A percentile compares a stretch with the other conserved stretches of the same genome.
These are phyloP conservation scores for Cydia fagiglandana DNA, from an alignment of 1,140 invertebrate species.

Conservation along the genomic window DNA sequence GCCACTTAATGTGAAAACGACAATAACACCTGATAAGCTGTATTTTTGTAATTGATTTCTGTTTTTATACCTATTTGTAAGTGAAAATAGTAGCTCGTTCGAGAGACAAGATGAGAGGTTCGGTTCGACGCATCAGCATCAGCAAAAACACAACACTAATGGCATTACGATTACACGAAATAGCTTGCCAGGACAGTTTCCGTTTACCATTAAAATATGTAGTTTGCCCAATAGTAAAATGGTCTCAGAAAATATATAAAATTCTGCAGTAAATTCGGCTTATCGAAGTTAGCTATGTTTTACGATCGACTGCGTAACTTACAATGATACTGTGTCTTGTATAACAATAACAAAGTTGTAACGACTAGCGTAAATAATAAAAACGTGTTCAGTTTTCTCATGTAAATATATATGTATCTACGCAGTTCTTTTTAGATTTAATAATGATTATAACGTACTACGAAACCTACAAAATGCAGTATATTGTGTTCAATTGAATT, in stretches of 20 bases:
- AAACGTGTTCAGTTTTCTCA: not conserved
- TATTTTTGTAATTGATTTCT: constrained; percentile 20
- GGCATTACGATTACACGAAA: not conserved
- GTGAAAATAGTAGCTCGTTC: not conserved
- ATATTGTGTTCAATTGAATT: not conserved
- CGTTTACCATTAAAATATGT: constrained; percentile 25
- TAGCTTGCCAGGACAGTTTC: constrained; percentile 3
- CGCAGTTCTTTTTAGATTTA: not conserved
- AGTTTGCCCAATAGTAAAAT: constrained; percentile 35
- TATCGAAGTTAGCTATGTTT: constrained; percentile 9
- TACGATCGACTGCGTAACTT: constrained; percentile 10
- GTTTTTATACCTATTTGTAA: not conserved
- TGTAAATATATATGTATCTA: not conserved
- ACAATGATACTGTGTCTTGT: constrained; percentile 2
- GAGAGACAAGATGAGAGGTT: not conserved
- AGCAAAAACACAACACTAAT: not conserved
- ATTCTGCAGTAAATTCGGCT: constrained; percentile 6
- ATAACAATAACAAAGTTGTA: constrained; percentile 28
- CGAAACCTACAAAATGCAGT: not conserved
- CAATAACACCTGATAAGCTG: constrained; percentile 17
- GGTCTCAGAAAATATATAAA: constrained; percentile 23
- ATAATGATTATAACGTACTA: not conserved
- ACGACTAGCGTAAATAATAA: constrained; percentile 21
- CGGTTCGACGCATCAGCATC: not conserved
- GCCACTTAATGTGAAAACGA: constrained; percentile 2